Conservation (phyloP, 1,140 invertebrate species). For the Heterodera schachtii region DNA sequence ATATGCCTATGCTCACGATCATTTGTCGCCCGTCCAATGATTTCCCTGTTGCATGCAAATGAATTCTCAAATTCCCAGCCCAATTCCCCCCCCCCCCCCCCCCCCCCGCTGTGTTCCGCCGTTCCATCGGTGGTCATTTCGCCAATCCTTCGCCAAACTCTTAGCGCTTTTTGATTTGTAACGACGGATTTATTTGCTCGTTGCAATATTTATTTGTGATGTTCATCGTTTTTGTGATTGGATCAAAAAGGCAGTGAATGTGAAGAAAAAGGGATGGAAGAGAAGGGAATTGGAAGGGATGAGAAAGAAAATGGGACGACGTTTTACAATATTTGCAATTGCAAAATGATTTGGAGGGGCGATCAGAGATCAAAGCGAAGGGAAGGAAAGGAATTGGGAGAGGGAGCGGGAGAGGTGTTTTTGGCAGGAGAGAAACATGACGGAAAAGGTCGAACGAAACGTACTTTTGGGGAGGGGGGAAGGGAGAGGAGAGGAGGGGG, state of each 20-base stretch:
- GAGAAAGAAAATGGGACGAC: not conserved
- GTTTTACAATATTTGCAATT: not conserved
- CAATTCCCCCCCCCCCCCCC: not conserved
- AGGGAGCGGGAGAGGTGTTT: not conserved
- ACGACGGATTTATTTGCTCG: not conserved
- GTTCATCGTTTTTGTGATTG: not conserved
- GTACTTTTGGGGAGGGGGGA: not conserved
- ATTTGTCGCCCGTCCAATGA: too few relatives aligned
- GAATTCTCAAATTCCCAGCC: too few relatives aligned
- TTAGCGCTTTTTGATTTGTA: not conserved
- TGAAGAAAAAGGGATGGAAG: not conserved
- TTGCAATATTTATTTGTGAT: not conserved
- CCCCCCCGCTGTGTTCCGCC: too few relatives aligned
- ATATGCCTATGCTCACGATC: too few relatives aligned
- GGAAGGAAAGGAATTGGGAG: not conserved
- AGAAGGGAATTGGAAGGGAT: not conserved
- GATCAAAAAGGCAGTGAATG: not conserved
- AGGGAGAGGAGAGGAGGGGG: conserved; percentile 2
- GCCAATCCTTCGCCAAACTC: too few relatives aligned
- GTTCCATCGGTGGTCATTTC: not conserved
- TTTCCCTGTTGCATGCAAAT: too few relatives aligned
- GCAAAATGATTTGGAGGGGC: not conserved
- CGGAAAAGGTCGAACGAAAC: not conserved
- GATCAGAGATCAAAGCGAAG: too few relatives aligned
- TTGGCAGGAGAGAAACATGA: too few relatives aligned